Base-by-base conservation (phyloP, 2,888 invertebrate genomes). In the Scrobipalpa atriplicella region DNA sequence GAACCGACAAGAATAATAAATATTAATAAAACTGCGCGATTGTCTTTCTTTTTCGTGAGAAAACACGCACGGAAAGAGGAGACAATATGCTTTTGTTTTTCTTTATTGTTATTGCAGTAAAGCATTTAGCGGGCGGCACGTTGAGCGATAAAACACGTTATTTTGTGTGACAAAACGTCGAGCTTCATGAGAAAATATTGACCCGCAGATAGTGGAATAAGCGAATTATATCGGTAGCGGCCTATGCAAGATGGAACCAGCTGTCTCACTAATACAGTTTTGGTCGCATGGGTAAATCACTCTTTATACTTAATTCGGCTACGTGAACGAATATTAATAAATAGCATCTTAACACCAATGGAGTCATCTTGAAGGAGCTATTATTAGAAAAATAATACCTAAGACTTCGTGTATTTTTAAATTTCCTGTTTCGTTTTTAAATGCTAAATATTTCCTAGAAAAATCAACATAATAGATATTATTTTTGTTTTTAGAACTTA, bases 111-210 rank as follows among this genome's bases (percentile, higher is more conserved):
- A 92, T 90, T 89, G 84, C 87, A 83, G 87, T 90, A 86, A 90
- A 91, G 86, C 91, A 90, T 92, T 92, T 91, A 92, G 91, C 85
- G 83, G 80, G 82, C 83, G 78, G 78, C 83, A 78, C 52, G 19
- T 78, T 80, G 80, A 74, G 77, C 84, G 74, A 91, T 92, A 92
- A 92, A 92, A 90, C 89, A 90, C 83, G 83, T 85, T 90, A 92
- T 92, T 92, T 92, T 92, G 92, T 92, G 92, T 92, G 92, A 92
- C 92, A 91, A 92, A 92, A 88, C 79, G 92, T 90, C 92, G 79
- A 78, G 83, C 80, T 91, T 92, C 89, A 92, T 92, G 92, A 92
- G 91, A 92, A 92, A 90, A 84, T 92, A 92, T 91, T 86, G 89
- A 92, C 88, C 90, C 90, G 85, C 90, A 91, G 90, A 91, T 91